Percentiles rank a stretch among this genome's conserved stretches.
These are phyloP conservation scores for Dryas iulia DNA, from an alignment of 1,140 invertebrate species.

Conservation along the genomic window DNA sequence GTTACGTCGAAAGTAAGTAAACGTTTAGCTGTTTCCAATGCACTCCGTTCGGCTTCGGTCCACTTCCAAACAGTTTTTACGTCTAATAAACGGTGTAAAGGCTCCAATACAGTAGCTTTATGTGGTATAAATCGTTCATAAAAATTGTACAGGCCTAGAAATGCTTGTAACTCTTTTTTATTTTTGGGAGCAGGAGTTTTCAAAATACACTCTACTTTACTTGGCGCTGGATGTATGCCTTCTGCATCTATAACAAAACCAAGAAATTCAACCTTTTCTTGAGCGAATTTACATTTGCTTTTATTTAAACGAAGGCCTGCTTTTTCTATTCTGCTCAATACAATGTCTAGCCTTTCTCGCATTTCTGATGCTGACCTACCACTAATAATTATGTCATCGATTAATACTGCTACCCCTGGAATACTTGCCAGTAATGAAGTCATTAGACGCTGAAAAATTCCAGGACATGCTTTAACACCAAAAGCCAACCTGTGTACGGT, in stretches of 20 bases:
- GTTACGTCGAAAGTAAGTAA: conserved; percentile 48
- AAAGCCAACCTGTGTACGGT: conserved; percentile 72
- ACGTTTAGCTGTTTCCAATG: conserved; percentile 49
- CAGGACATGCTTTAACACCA: conserved; percentile 69
- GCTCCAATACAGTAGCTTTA: conserved; percentile 38
- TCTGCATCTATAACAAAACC: conserved; percentile 47
- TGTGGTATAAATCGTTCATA: conserved; percentile 55
- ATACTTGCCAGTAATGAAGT: conserved; percentile 49
- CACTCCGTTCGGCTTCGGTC: conserved; percentile 38
- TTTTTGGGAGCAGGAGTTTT: conserved; percentile 58
- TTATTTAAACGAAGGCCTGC: conserved; percentile 48
- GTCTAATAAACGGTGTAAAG: conserved; percentile 26
- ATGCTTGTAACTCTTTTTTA: conserved; percentile 52
- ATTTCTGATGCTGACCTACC: too few species aligned
- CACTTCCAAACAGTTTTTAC: conserved; percentile 46
- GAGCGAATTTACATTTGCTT: conserved; percentile 52
- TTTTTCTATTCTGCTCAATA: conserved; percentile 31
- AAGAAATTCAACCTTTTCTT: conserved; percentile 45
- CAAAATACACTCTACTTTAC: conserved; percentile 56
- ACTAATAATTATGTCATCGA: conserved; percentile 58
- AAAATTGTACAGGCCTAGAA: conserved; percentile 62
- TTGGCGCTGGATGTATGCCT: conserved; percentile 43
- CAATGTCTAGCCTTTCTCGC: conserved; percentile 23
- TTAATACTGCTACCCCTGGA: conserved; percentile 33
- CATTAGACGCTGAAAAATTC: conserved; percentile 64